A percentile compares a stretch with the other conserved stretches of the same genome.
Conservation (phyloP, 2,113 vertebrate species). For the Gallinago paraguaiae region DNA sequence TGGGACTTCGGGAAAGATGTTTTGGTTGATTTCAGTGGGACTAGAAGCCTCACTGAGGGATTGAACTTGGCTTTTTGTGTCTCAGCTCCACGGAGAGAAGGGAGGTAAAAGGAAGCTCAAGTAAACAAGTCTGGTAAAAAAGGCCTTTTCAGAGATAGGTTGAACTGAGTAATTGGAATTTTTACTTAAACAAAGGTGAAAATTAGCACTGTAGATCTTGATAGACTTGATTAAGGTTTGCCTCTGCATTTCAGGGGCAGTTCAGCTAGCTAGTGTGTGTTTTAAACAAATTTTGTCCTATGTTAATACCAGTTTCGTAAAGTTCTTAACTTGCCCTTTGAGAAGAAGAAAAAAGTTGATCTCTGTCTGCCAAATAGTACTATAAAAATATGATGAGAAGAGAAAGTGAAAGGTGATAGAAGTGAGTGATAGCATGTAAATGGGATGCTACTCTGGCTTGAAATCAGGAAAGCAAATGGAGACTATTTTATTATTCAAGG, state of each 20-base stretch:
- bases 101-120: neutral
- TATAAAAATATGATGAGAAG: neutral
- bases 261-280: neutral
- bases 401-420: neutral
- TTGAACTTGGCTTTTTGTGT: neutral
- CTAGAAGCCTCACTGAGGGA: neutral
- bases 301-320: neutral
- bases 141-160: neutral
- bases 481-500: constrained; percentile 37
- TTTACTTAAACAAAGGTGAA: neutral
- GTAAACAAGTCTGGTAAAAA: neutral
- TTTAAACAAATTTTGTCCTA: neutral
- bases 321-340: neutral
- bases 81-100: neutral
- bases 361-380: neutral
- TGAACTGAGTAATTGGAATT: neutral
- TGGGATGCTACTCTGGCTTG: neutral
- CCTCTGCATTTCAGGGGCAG: neutral
- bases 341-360: neutral
- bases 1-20: neutral
- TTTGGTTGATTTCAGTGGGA: neutral
- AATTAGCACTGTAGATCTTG: neutral
- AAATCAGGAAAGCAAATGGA: constrained; percentile 9
- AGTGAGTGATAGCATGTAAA: neutral
- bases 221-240: neutral